Conservation (phyloP, 2,113 vertebrate genomes). For the Lipophrys pholis region DNA sequence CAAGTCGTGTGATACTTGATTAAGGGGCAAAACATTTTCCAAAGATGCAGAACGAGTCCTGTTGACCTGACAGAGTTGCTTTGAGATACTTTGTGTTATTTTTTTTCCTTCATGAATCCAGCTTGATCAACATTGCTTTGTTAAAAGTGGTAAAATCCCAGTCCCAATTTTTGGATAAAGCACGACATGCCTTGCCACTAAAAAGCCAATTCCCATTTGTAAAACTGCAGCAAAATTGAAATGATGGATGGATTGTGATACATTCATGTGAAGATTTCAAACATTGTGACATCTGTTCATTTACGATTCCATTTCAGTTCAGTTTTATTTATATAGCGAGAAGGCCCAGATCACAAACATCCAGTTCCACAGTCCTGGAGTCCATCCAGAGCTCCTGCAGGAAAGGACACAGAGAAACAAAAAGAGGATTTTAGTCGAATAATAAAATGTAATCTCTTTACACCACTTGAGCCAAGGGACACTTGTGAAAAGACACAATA, state of each 20-base stretch:
- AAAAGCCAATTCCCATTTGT: neutral
- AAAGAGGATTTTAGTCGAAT: too few relatives aligned
- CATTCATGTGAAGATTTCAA: slow-evolving; percentile 39
- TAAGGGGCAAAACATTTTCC: too few relatives aligned
- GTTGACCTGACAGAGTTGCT: too few relatives aligned
- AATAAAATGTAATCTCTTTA: slow-evolving; percentile 13
- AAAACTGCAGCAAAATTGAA: slow-evolving; percentile 10
- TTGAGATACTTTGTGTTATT: neutral
- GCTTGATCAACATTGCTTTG: slow-evolving; percentile 4
- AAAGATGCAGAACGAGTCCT: too few relatives aligned
- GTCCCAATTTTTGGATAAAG: slow-evolving; percentile 5
- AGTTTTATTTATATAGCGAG: neutral
- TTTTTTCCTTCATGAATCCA: neutral
- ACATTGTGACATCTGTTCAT: slow-evolving; percentile 15
- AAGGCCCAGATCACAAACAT: too few relatives aligned
- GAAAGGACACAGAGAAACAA: too few relatives aligned
- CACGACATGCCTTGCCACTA: neutral
- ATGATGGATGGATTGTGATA: neutral
- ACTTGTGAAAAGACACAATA: slow-evolving; percentile 35
- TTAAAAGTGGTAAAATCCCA: slow-evolving; percentile 4
- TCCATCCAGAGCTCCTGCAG: too few relatives aligned
- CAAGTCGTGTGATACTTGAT: too few relatives aligned
- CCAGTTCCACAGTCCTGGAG: too few relatives aligned
- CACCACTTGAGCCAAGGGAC: slow-evolving; percentile 25
- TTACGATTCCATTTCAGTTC: slow-evolving; percentile 40